Percentiles rank a stretch among this genome's conserved stretches.
Evolutionary conservation across 2,888 invertebrate species (phyloP).

Genomic region (Callinectes sapidus): DNA sequence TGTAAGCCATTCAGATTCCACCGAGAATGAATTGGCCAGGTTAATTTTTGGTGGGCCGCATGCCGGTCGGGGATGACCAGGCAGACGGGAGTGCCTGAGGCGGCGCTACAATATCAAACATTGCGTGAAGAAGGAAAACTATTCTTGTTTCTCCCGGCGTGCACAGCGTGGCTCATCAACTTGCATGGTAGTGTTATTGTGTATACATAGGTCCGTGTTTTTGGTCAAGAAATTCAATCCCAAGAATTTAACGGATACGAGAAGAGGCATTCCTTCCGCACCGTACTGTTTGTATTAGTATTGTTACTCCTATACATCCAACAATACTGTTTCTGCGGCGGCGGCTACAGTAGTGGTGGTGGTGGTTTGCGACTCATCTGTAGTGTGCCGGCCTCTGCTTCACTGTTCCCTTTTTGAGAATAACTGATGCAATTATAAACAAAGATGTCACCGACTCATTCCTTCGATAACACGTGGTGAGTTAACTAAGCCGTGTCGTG

Average conservation of each 20-base stretch:
- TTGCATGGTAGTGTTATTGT: not conserved
- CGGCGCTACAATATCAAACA: not conserved
- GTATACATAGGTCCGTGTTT: not conserved
- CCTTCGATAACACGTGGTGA: not conserved
- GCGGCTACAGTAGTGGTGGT: not conserved
- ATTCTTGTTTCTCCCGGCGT: not conserved
- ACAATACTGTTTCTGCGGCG: not conserved
- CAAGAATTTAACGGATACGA: not conserved
- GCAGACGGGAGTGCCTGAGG: not conserved
- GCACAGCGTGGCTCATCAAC: not conserved
- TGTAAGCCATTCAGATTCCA: conserved; percentile 2
- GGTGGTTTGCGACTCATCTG: no score
- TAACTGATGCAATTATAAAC: not conserved
- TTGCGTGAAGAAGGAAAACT: not conserved
- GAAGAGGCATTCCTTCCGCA: not conserved
- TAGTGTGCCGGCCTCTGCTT: not conserved
- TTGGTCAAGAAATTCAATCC: not conserved
- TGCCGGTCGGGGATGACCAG: not conserved
- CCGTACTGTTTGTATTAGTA: not conserved
- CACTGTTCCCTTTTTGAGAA: not conserved
- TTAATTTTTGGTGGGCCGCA: conserved; percentile 2
- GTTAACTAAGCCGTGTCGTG: not conserved
- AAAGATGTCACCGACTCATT: not conserved
- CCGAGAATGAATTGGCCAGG: not conserved
- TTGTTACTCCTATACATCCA: not conserved